These are phyloP conservation scores for Vireo griseus DNA, from an alignment of 2,797 vertebrate genomes.

Conservation along the genomic window DNA sequence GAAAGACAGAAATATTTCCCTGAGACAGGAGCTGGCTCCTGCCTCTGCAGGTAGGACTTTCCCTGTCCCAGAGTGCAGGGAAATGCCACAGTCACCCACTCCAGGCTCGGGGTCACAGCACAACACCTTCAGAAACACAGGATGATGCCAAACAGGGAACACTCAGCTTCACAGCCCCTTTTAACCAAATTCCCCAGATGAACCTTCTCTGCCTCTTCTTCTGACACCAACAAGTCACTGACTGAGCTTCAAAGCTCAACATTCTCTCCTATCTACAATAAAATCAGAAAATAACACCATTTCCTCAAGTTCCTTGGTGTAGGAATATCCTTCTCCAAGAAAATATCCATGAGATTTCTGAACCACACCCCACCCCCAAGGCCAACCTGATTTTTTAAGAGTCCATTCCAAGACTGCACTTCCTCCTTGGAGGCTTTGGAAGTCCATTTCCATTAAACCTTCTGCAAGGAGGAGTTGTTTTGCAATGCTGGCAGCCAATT, in stretches of 20 bases:
- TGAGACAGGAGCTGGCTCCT: neutral
- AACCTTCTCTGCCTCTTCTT: neutral
- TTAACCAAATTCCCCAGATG: fast-evolving
- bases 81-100: neutral
- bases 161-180: fast-evolving
- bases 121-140: neutral
- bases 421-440: neutral
- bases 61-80: neutral
- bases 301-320: neutral
- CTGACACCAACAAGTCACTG: neutral
- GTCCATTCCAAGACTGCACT: neutral
- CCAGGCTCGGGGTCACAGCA: neutral
- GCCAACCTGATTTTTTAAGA: neutral
- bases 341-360: neutral
- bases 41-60: neutral
- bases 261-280: fast-evolving
- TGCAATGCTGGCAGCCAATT: constrained; percentile 39
- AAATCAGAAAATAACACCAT: neutral
- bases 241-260: neutral
- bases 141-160: neutral
- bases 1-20: neutral
- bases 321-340: neutral
- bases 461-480: neutral
- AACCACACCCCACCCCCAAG: neutral
- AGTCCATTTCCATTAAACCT: neutral